Evolutionary conservation across 2,888 invertebrate genomes (phyloP), one percentile per base, ranked within the genome.

Genomic region (Gortyna flavago): DNA sequence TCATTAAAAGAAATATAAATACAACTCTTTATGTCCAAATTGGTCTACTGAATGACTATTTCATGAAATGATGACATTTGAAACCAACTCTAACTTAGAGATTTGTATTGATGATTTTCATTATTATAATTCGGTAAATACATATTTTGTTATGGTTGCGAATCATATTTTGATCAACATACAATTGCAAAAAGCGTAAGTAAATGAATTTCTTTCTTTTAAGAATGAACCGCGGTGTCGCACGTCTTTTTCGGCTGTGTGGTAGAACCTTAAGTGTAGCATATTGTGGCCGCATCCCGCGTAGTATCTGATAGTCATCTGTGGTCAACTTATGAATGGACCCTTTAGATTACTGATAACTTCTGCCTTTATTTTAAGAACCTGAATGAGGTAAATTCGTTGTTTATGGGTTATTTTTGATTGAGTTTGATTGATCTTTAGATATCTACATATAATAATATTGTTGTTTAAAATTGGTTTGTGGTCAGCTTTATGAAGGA

Each of bases 321-420:
- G 87, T 75, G 89, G 88, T 85, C 79, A 84, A 72, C 80, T 82
- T 83, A 89, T 89, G 89, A 89, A 89, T 89, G 89, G 80, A 80
- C 69, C 77, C 84, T 80, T 83, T 71, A 79, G 75, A 86, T 85
- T 68, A 48, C 75, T 75, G 88, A 88, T 89, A 85, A 84, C 72
- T 77, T 57, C 51, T 48, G 65, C 51, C 69, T 75, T 85, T 67
- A 70, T 79, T 83, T 86, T 84, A 57, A 59, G 73, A 79, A 77
- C 61, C 73, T 71, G 78, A 68, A 86, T 83, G 77, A 88, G 74
- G 76, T 82, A 85, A 80, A 82, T 65, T 76, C 4, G 71, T 75
- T 25, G 25, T 44, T 68, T 72, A 5, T 0, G 4, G 25, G 57
- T 41, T 68, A 71, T n/a, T 64, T 77, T 72, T 67, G 7, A 68